Percentiles rank a stretch among this genome's conserved stretches.
phyloP scores from a whole-genome alignment of 2,797 vertebrate genomes.

The Enteromius unitaeniatus region DNA sequence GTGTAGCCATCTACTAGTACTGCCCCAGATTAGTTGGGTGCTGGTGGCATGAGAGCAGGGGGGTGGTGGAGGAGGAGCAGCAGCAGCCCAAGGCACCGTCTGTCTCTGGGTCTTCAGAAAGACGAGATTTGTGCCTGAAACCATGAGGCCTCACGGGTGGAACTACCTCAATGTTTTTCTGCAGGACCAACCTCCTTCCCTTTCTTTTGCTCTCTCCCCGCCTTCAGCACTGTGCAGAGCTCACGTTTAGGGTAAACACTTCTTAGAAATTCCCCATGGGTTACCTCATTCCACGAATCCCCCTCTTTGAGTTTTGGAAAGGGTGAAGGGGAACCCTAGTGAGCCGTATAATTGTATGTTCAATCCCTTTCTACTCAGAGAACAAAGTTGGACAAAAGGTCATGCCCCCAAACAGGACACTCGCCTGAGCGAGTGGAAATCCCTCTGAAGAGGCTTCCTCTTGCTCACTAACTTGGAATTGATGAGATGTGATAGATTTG shows the following conservation, averaged over 20 bases:
- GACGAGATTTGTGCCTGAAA: conserved; percentile 45
- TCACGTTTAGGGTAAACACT: conserved; percentile 64
- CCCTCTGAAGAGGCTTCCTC: conserved; percentile 55
- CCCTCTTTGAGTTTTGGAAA: conserved; percentile 48
- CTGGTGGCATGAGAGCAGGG: background rate
- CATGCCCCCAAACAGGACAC: conserved; percentile 64
- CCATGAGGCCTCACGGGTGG: conserved; percentile 16
- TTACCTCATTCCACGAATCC: conserved; percentile 67
- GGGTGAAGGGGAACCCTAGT: conserved; percentile 27
- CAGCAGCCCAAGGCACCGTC: conserved; percentile 10
- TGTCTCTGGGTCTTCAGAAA: conserved; percentile 53
- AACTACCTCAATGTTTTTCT: conserved; percentile 46
- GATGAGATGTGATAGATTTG: conserved; percentile 13
- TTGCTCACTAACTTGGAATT: conserved; percentile 20
- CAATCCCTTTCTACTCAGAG: conserved; percentile 45
- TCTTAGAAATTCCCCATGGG: conserved; percentile 69
- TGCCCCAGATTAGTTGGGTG: conserved; percentile 36
- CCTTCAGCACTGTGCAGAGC: conserved; percentile 47
- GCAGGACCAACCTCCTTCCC: conserved; percentile 17
- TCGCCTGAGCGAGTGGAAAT: conserved; percentile 66
- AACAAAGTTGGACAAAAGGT: conserved; percentile 61
- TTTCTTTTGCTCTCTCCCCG: background rate
- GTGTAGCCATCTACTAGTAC: conserved; percentile 38
- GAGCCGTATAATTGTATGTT: conserved; percentile 49
- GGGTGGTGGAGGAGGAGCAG: conserved; percentile 16